Evolutionary conservation across 2,113 vertebrate genomes (phyloP), one percentile per base, ranked within the genome.

Genomic region (Stercorarius parasiticus): DNA sequence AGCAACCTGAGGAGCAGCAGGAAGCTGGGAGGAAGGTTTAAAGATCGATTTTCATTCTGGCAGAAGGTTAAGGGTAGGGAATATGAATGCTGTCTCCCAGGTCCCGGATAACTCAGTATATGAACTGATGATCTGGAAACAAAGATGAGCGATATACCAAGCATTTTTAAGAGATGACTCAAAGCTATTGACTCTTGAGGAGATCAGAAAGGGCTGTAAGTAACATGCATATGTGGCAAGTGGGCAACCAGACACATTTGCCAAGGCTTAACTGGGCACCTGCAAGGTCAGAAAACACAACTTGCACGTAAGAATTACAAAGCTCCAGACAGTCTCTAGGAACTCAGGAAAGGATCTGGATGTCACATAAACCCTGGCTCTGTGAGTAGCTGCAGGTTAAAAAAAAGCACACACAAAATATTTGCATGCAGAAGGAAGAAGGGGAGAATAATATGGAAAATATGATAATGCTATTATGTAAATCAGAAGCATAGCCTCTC

Each of bases 391-490:
- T 93, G 70, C 95, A 92, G 67, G 74, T 95, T 90, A 40, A 71
- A 67, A 82, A 80, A 77, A 47, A 23, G 2, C 58, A 52, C n/a
- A 27, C 43, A 52, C 29, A 79, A 84, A 93, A 87, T 58, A 96
- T 86, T 85, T 96, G 49, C 78, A 94, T 94, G 95, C 90, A 96
- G 87, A 65, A 90, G 70, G 89, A 69, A 79, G 56, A 82, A 82
- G 45, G 36, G 45, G 82, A 84, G 87, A 95, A 93, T 94, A 96
- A 96, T 94, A 94, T 73, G 90, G 93, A 93, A 97, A 96, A 92
- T 95, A 95, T 96, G 96, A 96, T 96, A 97, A 96, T 96, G 92
- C 82, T 91, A 94, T 96, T 97, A 97, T 97, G 95, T 88, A 97
- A 96, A 97, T 95, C 64, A 88, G 90, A 76, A 67, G 79, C 5